Conservation (phyloP, 1,140 invertebrate genomes). For the Ceratina japonica region DNA sequence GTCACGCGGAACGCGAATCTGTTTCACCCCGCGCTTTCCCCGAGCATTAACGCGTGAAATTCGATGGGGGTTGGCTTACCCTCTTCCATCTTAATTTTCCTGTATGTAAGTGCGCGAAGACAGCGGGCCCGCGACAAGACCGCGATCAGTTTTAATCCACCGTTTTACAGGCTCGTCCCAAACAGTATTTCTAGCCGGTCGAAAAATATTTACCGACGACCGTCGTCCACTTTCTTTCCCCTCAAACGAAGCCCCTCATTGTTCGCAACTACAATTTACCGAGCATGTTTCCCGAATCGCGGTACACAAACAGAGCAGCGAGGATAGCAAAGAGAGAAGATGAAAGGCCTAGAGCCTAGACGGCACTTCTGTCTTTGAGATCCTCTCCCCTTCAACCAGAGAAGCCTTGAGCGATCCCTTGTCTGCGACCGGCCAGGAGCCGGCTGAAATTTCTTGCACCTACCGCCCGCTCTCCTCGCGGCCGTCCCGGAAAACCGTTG, state of each 20-base stretch:
- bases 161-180: too few relatives aligned
- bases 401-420: slow-evolving; percentile 11
- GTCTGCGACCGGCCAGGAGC: neutral
- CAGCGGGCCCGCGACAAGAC: too few relatives aligned
- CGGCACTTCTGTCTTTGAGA: neutral
- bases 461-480: neutral
- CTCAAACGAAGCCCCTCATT: slow-evolving; percentile 41
- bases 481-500: neutral
- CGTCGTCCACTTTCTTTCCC: neutral
- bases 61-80: neutral
- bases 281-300: neutral
- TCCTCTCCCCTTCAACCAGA: slow-evolving; percentile 10
- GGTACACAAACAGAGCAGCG: slow-evolving; percentile 1
- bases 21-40: slow-evolving; percentile 52
- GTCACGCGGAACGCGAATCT: slow-evolving; percentile 43
- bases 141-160: too few relatives aligned
- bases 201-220: too few relatives aligned
- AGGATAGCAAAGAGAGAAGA: slow-evolving; percentile 8
- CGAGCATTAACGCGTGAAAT: slow-evolving; percentile 58
- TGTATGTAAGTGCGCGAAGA: neutral
- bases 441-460: slow-evolving; percentile 2
- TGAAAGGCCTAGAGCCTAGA: slow-evolving; percentile 4
- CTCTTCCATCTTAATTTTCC: neutral
- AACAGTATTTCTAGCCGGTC: too few relatives aligned
- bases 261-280: slow-evolving; percentile 5